Percentiles rank a stretch among this genome's conserved stretches.
phyloP scores from a whole-genome alignment of 2,797 vertebrate species.

The Muscicapa striata region DNA sequence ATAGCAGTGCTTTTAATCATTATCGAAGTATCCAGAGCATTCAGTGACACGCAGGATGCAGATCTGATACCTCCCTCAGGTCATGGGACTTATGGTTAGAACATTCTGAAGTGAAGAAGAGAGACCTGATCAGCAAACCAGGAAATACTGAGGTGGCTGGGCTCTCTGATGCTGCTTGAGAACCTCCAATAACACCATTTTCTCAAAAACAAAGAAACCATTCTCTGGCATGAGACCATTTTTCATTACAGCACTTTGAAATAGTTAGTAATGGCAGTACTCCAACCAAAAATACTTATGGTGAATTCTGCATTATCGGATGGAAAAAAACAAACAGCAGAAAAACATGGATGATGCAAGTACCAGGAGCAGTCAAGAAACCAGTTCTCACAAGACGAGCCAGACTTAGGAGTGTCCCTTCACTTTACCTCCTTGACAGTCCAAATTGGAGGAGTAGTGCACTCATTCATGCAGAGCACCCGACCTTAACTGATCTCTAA shows the following conservation, averaged over 20 bases:
- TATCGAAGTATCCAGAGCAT: neutral
- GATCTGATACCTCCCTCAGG: neutral
- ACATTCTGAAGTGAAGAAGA: neutral
- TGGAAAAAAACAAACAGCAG: neutral
- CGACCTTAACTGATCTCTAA: neutral
- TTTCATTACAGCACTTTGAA: neutral
- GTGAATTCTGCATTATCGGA: conserved; percentile 1
- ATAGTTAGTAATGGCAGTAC: neutral
- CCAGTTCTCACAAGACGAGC: neutral
- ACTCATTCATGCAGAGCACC: neutral
- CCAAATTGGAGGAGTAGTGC: neutral
- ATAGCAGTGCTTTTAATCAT: neutral
- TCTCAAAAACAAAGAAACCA: conserved; percentile 13
- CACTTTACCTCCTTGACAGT: neutral
- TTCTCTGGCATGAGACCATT: neutral
- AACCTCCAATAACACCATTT: neutral
- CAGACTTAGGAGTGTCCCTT: neutral
- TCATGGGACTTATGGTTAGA: neutral
- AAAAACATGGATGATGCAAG: conserved; percentile 18
- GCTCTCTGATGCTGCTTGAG: neutral
- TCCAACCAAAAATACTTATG: conserved; percentile 27
- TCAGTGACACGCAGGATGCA: neutral
- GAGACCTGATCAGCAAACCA: neutral
- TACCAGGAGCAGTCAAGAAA: neutral
- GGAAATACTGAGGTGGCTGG: neutral